Conservation (phyloP, 1,140 invertebrate genomes). For the Lethrus apterus region DNA sequence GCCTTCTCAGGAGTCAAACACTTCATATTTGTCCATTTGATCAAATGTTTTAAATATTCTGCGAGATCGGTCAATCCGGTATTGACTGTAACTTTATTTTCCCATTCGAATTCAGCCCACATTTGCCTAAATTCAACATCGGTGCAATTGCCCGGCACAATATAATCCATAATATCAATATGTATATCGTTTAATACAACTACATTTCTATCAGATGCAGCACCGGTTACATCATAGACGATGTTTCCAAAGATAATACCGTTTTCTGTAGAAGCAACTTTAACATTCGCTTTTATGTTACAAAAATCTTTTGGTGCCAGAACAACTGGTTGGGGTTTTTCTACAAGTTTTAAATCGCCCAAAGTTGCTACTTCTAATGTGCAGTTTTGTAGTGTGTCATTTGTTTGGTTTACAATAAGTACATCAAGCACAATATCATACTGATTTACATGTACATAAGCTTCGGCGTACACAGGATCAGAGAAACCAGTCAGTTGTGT, state of each 20-base stretch:
- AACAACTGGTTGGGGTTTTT: conserved; percentile 92
- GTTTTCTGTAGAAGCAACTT: conserved; percentile 95
- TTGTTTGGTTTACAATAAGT: conserved; percentile 96
- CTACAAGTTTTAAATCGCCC: conserved; percentile 95
- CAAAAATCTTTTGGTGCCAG: conserved; percentile 95
- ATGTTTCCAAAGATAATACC: conserved; percentile 99
- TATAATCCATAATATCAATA: conserved; percentile 99
- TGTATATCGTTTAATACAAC: conserved; percentile 99
- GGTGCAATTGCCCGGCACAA: conserved; percentile 91
- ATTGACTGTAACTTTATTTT: conserved; percentile 98
- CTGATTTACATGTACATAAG: conserved; percentile 98
- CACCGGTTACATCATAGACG: conserved; percentile 94
- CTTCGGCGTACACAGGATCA: conserved; percentile 98
- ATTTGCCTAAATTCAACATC: conserved; percentile 96
- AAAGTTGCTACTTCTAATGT: conserved; percentile 95
- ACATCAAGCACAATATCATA: conserved; percentile 98
- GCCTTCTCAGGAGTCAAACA: conserved; percentile 96
- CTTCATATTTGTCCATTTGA: conserved; percentile 97
- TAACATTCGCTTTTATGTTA: conserved; percentile 96
- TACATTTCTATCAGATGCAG: conserved; percentile 89
- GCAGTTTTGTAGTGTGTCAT: conserved; percentile 95
- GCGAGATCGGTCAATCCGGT: conserved; percentile 89
- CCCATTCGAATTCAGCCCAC: conserved; percentile 99
- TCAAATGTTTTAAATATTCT: conserved; percentile 87
- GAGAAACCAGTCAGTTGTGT: conserved; percentile 99